Evolutionary conservation across 2,113 vertebrate genomes (phyloP), one percentile per base, ranked within the genome.

Genomic region (Epinephelus cyanopodus): DNA sequence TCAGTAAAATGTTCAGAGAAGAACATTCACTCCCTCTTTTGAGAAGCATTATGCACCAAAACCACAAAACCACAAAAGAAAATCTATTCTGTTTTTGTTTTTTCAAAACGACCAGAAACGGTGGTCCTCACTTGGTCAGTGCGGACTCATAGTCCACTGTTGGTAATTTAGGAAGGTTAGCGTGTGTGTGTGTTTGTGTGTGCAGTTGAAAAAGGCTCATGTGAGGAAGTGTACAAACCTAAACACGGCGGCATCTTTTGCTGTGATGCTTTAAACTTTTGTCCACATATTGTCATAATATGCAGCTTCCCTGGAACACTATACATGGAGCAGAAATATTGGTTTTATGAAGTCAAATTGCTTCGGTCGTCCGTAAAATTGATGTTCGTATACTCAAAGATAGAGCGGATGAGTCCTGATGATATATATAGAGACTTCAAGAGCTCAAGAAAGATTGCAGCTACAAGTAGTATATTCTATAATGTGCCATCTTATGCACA

Each of bases 141-240:
- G 33, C 1, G 33, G 33, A 37, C 33, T 37, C 33, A 37, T 37
- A 37, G 33, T 37, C 33, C 33, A 6, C 33, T 37, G 33, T 37
- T 37, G 33, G 33, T 37, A 37, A 37, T 37, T 7, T 7, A 37
- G 33, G 33, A 37, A 37, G 33, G 33, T 45, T 12, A 45, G 42
- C 11, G 14, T 68, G 47, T 48, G 58, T 62, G 74, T 64, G 57
- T 65, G 72, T 68, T 57, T 50, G 60, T 66, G 19, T 71, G 68
- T 4, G 33, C 14, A 74, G 18, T 27, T 68, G 62, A 57, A 56
- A 19, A 27, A 39, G 27, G 33, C 53, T 70, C 45, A 37, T 62
- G 66, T 42, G 29, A 58, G 21, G 1, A 64, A 73, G 27, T 42
- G 42, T 57, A 17, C 54, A 69, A 21, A 67, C 37, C 37, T 17